Percentiles rank a stretch among this genome's conserved stretches.
Evolutionary conservation across 2,797 vertebrate genomes (phyloP).

Genomic region (Mallotus villosus): DNA sequence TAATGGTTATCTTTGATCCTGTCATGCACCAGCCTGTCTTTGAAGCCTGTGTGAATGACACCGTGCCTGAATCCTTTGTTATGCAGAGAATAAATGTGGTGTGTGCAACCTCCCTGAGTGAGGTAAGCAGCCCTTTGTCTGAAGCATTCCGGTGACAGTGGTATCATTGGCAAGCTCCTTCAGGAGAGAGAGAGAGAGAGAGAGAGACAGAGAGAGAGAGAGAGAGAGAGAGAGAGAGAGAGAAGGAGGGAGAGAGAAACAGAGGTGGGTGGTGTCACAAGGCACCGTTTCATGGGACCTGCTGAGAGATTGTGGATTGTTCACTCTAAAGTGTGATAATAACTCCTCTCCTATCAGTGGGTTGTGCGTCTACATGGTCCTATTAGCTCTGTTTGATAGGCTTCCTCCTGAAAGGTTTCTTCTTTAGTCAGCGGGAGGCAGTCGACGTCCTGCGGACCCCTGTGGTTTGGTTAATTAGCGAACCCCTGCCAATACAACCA

Average conservation of each 20-base stretch:
- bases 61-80: constrained; percentile 62
- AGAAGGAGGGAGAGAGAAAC: constrained; percentile 21
- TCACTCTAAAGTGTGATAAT: constrained; percentile 46
- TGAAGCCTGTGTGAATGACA: constrained; percentile 57
- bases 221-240: neutral
- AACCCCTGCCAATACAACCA: constrained; percentile 59
- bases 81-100: constrained; percentile 37
- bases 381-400: constrained; percentile 38
- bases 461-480: constrained; percentile 70
- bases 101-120: constrained; percentile 47
- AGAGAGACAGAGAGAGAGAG: neutral
- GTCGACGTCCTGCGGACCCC: constrained; percentile 44
- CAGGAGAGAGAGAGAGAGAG: neutral
- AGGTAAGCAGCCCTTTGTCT: constrained; percentile 52
- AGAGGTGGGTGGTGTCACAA: constrained; percentile 35
- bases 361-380: constrained; percentile 29
- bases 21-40: constrained; percentile 41
- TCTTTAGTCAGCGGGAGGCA: constrained; percentile 30
- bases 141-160: constrained; percentile 24
- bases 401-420: constrained; percentile 27
- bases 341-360: constrained; percentile 21
- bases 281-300: constrained; percentile 34
- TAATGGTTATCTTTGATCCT: constrained; percentile 27
- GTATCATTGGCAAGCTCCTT: constrained; percentile 37
- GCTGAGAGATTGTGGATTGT: constrained; percentile 22